Evolutionary conservation across 2,113 vertebrate genomes (phyloP).

Genomic region (Rhombomys opimus): DNA sequence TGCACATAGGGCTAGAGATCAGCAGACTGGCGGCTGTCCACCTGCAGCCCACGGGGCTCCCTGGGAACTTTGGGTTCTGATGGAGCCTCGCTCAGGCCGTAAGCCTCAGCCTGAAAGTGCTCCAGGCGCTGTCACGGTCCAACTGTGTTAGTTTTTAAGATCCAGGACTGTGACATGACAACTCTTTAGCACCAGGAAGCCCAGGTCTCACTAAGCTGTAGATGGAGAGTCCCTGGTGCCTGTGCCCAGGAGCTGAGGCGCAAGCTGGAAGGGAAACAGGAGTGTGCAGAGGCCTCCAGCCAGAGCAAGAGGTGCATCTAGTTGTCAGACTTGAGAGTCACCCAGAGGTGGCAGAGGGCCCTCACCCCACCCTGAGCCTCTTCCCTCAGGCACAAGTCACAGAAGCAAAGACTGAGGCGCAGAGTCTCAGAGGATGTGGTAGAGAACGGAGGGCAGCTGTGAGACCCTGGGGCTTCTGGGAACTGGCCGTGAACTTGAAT

Average conservation of each 20-base stretch:
- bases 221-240: background rate
- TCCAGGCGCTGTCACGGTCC: background rate
- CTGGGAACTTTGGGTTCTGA: background rate
- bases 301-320: accelerated
- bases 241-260: background rate
- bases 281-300: too few relatives aligned
- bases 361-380: background rate
- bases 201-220: background rate
- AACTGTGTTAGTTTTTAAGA: background rate
- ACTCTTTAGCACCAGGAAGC: background rate
- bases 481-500: background rate
- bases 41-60: background rate
- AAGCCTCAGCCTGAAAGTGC: background rate
- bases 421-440: background rate
- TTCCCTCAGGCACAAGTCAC: background rate
- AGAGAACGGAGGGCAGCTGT: background rate
- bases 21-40: background rate
- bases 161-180: background rate
- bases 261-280: background rate
- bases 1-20: background rate
- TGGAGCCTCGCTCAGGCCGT: background rate
- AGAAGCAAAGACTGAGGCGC: background rate
- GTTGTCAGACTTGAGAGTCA: background rate
- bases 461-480: background rate
- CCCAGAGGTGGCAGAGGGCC: background rate